Percentiles rank a stretch among this genome's conserved stretches.
Evolutionary conservation across 1,140 invertebrate genomes (phyloP).

Genomic region (Neuroterus valhalla): DNA sequence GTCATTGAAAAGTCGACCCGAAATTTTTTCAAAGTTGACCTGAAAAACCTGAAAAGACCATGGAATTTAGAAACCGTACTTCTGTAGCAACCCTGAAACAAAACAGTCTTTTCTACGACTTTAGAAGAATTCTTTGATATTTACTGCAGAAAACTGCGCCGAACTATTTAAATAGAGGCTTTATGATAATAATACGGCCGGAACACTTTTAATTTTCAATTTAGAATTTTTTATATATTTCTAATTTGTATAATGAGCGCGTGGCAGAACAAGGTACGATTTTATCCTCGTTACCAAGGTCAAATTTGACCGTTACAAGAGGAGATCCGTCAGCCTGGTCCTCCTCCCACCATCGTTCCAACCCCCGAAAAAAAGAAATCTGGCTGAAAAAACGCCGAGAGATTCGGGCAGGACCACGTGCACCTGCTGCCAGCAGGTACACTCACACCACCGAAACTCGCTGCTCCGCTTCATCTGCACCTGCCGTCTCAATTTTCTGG

Average conservation of each 20-base stretch:
- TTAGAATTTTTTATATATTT: no score
- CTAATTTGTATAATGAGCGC: background rate
- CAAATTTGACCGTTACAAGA: conserved; percentile 47
- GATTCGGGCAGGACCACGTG: conserved; percentile 50
- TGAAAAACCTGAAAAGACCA: no score
- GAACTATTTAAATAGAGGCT: no score
- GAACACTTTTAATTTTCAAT: no score
- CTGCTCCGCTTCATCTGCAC: conserved; percentile 45
- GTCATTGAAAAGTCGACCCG: no score
- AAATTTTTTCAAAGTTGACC: no score
- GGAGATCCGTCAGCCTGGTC: background rate
- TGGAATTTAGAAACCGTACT: no score
- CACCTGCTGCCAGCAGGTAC: conserved; percentile 48
- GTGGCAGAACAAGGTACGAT: background rate
- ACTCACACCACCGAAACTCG: background rate
- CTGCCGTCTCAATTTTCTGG: conserved; percentile 60
- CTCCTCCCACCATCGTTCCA: conserved; percentile 7
- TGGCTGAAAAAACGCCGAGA: conserved; percentile 33
- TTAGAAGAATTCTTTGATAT: no score
- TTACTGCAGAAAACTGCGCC: no score
- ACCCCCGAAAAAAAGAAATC: conserved; percentile 50
- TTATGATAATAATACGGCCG: no score
- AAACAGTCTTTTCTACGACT: no score
- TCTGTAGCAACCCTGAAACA: no score
- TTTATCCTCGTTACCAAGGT: background rate